phyloP scores from a whole-genome alignment of 2,797 vertebrate species.

The Acridotheres tristis region DNA sequence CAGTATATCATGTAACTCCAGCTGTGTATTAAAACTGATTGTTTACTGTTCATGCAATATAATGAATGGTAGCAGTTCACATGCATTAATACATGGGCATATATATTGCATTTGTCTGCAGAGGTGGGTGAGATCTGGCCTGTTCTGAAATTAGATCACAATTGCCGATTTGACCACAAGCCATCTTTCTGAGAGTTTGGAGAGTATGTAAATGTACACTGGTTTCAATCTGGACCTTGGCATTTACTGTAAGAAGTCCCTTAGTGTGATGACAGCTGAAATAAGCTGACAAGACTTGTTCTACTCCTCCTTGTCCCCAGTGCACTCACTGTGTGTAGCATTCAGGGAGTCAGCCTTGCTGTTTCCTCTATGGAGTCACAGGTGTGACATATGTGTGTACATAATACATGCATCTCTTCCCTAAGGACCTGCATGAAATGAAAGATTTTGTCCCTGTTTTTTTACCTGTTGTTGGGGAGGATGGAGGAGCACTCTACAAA shows the following conservation, averaged over 20 bases:
- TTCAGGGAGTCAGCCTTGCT: background rate
- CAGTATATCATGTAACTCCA: background rate
- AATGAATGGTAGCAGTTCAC: background rate
- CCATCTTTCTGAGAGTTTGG: background rate
- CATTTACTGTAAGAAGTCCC: background rate
- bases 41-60: background rate
- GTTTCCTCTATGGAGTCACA: background rate
- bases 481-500: background rate
- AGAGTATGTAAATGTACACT: background rate
- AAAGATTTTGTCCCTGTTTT: background rate
- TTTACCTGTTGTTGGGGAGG: background rate
- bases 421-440: background rate
- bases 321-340: background rate
- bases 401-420: background rate
- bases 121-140: conserved; percentile 8
- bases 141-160: background rate
- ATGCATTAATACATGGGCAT: background rate
- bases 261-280: background rate
- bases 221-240: background rate
- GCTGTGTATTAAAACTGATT: background rate
- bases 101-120: background rate
- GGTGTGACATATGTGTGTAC: fast-evolving
- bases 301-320: background rate
- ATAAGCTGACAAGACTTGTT: background rate
- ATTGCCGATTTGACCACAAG: background rate